Evolutionary conservation across 1,140 invertebrate genomes (phyloP), one percentile per base, ranked within the genome.

Genomic region (Cydia strobilella): DNA sequence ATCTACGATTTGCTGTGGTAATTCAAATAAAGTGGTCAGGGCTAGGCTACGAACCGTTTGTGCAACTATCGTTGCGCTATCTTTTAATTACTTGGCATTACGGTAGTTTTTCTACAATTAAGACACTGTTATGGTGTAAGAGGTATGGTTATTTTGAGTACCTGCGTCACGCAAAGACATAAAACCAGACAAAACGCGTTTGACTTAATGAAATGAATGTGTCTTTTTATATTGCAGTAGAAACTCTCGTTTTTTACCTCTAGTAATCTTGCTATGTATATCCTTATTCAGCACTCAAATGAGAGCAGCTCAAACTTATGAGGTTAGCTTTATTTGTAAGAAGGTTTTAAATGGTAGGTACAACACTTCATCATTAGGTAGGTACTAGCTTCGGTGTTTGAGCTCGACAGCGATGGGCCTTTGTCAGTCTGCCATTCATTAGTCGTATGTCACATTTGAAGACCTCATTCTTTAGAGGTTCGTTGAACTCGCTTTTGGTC

Each of bases 351-450:
- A 35, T 35, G 65, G 31, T 35, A 27, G 65, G 31, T 35, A 27
- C 15, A 69, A 73, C 76, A 76, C 66, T 7, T 74, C 74, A 74
- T 65, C 75, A 65, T 63, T 71, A n/a, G 48, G 48, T 51, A 51
- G 39, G 72, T 39, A n/a, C 65, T 79, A 82, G 75, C 76, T 82
- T 77, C 75, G 74, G 74, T 77, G 76, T 78, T 66, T 54, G n/a
- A 15, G 20, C 62, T 45, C 62, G 10, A 79, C 78, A 82, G 80
- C 81, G 82, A 83, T 77, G 74, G 39, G 74, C 73, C 77, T 91
- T 91, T 90, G 89, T 92, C 84, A 82, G 78, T 84, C 77, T 82
- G 81, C 84, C 80, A 91, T 91, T 91, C 90, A 91, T 93, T 90
- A 90, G 82, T 83, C 86, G 87, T 87, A 86, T 90, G 87, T 85